Conservation (phyloP, 2,888 invertebrate species). For the Eilema depressum region DNA sequence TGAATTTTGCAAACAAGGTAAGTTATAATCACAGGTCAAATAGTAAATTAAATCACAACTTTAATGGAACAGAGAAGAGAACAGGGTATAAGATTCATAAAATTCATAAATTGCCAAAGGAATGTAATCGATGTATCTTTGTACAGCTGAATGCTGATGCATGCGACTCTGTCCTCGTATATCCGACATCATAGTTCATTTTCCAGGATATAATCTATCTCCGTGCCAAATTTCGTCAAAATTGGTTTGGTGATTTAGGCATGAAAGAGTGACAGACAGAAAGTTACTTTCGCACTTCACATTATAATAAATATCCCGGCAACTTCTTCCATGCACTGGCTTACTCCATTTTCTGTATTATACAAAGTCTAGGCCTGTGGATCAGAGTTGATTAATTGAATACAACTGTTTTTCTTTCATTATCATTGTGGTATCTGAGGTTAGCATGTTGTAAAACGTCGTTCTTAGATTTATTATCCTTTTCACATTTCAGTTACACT, state of each 20-base stretch:
- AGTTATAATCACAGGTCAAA: not conserved
- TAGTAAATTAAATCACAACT: not conserved
- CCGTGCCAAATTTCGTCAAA: too few relatives aligned
- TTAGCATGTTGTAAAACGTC: not conserved
- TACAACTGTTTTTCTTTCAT: not conserved
- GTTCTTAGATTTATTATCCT: not conserved
- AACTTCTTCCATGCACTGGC: not conserved
- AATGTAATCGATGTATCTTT: not conserved
- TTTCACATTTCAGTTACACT: conserved; percentile 28
- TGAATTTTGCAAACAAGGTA: not conserved
- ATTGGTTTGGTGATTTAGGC: too few relatives aligned
- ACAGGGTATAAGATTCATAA: not conserved
- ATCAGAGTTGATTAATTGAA: not conserved
- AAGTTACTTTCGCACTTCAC: too few relatives aligned
- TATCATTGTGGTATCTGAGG: not conserved
- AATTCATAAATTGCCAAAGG: not conserved
- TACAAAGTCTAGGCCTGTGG: not conserved
- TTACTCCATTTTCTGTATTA: not conserved
- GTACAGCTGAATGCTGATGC: not conserved
- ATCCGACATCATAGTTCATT: too few relatives aligned
- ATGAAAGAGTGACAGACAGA: too few relatives aligned
- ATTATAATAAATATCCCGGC: not conserved
- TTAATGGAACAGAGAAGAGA: not conserved
- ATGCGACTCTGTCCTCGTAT: too few relatives aligned
- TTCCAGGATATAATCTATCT: too few relatives aligned